Evolutionary conservation across 2,797 vertebrate genomes (phyloP).

Genomic region (Leucoraja ocellata): DNA sequence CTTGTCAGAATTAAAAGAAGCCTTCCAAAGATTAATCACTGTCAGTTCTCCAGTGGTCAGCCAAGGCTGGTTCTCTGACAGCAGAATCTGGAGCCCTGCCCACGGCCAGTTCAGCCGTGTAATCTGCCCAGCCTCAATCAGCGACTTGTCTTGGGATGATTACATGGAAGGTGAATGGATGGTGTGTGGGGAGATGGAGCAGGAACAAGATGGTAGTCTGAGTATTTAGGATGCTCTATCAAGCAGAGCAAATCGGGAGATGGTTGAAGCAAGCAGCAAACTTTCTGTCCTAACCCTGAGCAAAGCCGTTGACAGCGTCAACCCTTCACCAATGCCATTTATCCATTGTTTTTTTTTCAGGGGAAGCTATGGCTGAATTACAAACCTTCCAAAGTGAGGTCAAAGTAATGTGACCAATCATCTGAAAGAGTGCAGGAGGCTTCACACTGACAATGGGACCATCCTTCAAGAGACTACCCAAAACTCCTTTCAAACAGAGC

Average conservation of each 20-base stretch:
- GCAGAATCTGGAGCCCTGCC: not conserved
- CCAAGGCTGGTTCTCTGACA: no score
- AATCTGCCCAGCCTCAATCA: not conserved
- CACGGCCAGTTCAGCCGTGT: not conserved
- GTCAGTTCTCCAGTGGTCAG: no score
- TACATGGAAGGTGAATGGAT: not conserved
- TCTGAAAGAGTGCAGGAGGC: not conserved
- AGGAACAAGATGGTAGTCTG: no score
- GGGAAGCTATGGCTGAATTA: not conserved
- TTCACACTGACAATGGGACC: not conserved
- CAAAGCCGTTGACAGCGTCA: no score
- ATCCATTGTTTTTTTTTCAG: not conserved
- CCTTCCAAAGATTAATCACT: no score
- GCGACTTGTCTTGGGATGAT: not conserved
- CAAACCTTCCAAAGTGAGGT: not conserved
- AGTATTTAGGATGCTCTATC: not conserved
- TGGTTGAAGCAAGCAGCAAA: not conserved
- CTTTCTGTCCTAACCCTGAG: no score
- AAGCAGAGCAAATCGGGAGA: not conserved
- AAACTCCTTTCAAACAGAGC: not conserved
- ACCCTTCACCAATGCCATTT: not conserved
- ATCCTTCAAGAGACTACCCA: no score
- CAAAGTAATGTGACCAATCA: not conserved
- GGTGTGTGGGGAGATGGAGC: not conserved
- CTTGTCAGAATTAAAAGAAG: no score